Evolutionary conservation across 2,113 vertebrate species (phyloP).

Genomic region (Oenanthe melanoleuca): DNA sequence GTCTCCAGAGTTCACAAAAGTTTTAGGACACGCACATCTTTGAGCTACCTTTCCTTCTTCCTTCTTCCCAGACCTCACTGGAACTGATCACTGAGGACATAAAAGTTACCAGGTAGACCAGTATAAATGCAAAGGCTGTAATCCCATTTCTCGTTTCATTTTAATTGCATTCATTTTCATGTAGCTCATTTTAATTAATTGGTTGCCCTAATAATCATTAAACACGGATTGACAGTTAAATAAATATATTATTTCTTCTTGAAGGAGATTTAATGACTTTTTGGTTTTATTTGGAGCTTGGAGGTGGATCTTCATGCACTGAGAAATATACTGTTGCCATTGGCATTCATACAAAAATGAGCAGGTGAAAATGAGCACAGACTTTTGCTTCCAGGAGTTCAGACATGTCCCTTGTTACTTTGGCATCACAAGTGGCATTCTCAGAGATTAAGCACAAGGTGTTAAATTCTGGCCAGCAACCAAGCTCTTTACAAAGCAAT

Average conservation of each 20-base stretch:
- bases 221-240: background rate
- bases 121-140: background rate
- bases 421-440: background rate
- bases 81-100: background rate
- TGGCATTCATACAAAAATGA: background rate
- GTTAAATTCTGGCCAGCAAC: background rate
- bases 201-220: conserved; percentile 9
- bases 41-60: background rate
- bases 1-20: background rate
- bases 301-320: background rate
- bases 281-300: background rate
- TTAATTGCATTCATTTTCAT: conserved; percentile 29
- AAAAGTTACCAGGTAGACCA: background rate
- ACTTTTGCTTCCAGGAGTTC: background rate
- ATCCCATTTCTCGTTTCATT: background rate
- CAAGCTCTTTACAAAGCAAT: background rate
- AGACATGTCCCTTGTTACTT: background rate
- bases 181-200: conserved; percentile 27
- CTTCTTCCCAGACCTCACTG: background rate
- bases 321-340: background rate
- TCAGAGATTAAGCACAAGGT: background rate
- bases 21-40: background rate
- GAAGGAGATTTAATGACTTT: background rate
- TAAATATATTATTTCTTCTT: conserved; percentile 7
- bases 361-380: background rate